Evolutionary conservation across 2,888 invertebrate species (phyloP), one percentile per base, ranked within the genome.

Genomic region (Sinohyriopsis cumingii): DNA sequence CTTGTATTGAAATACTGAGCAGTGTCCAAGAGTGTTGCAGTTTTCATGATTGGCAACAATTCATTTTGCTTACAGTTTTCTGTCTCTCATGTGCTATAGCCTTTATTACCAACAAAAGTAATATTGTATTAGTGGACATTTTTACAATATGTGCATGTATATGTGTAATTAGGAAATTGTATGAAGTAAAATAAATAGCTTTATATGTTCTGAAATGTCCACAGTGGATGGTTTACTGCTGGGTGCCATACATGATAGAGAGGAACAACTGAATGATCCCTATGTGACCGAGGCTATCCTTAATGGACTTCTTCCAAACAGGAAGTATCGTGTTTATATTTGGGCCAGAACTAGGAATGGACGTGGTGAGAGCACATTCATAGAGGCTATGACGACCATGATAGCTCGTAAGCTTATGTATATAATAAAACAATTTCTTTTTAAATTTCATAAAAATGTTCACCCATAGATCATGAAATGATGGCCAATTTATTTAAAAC

Each of bases 321-420:
- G 96, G 0, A 96, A 95, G 88, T 99, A 99, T 90, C 93, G 92
- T 33, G 89, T 93, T 63, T 90, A 90, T 73, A 95, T 99, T 77
- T 93, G 93, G 79, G 98, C 97, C 0, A 95, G 94, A 59, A 99
- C 99, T 0, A 93, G 92, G 79, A 94, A 94, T 67, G 99, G 99
- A 9, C 94, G 95, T 87, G 99, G 99, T 28, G 95, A 95, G 78
- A 89, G 88, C 24, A 90, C 89, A 73, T 91, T 87, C 76, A 84
- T 90, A 28, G 89, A 89, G 68, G 79, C 82, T 6, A 57, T 73
- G 55, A 88, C 88, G 6, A 96, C 80, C 6, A 69, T 77, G 2
- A 66, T 73, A 68, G 75, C 85, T 28, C 85, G 86, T 78, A 67
- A 56, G 25, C 18, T 20, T 64, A 60, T 54, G 1, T 20, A 7